These are phyloP conservation scores for Phylloscopus trochilus DNA, from an alignment of 2,113 vertebrate species.

Conservation along the genomic window DNA sequence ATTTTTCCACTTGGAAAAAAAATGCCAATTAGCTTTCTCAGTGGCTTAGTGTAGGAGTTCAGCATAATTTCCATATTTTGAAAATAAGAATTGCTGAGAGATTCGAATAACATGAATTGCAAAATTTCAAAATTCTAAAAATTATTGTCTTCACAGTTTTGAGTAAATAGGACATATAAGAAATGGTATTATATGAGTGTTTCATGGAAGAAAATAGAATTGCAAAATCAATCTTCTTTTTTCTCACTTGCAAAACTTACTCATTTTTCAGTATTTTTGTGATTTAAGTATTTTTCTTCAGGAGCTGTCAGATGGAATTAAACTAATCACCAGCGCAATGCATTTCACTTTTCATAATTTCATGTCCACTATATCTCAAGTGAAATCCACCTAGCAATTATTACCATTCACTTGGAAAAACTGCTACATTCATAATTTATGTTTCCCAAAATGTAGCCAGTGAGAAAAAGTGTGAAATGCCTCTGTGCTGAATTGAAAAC, in stretches of 20 bases:
- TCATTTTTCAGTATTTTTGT: not conserved
- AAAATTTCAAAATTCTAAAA: not conserved
- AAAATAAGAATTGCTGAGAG: not conserved
- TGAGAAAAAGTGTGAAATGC: not conserved
- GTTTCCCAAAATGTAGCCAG: not conserved
- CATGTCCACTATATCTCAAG: not conserved
- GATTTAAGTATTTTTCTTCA: not conserved
- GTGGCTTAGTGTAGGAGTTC: not conserved
- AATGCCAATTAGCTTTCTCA: not conserved
- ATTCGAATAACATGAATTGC: not conserved
- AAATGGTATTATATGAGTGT: not conserved
- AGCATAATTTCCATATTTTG: not conserved
- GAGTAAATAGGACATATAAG: not conserved
- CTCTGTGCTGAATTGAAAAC: conserved; percentile 5
- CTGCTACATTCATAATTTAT: not conserved
- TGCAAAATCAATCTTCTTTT: not conserved
- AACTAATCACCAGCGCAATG: not conserved
- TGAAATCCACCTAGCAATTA: not conserved
- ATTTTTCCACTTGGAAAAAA: not conserved
- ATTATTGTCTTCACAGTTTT: not conserved
- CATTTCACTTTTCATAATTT: not conserved
- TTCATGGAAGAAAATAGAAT: not conserved
- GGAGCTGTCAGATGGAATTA: not conserved
- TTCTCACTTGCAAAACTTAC: not conserved
- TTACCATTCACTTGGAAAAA: not conserved